These are phyloP conservation scores for Protodeltote pygarga DNA, from an alignment of 2,888 invertebrate genomes.

Conservation along the genomic window DNA sequence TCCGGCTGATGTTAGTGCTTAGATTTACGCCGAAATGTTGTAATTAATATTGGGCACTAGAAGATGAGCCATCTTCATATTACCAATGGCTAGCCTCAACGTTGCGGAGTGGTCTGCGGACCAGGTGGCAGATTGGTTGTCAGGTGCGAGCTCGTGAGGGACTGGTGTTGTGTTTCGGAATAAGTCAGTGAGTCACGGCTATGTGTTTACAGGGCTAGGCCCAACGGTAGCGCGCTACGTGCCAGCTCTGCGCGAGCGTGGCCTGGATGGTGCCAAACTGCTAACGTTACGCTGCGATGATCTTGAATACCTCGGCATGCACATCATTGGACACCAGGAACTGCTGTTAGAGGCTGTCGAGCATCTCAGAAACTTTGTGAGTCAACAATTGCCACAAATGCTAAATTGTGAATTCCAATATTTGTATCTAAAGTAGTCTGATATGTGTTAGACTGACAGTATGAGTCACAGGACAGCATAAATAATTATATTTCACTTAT, in stretches of 20 bases:
- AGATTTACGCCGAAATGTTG: slow-evolving; percentile 36
- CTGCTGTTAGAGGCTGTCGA: slow-evolving; percentile 97
- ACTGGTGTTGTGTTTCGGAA: slow-evolving; percentile 25
- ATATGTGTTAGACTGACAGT: slow-evolving; percentile 7
- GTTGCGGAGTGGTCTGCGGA: slow-evolving; percentile 96
- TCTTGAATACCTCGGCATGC: slow-evolving; percentile 94
- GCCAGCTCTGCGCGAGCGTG: slow-evolving; percentile 92
- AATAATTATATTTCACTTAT: slow-evolving; percentile 38
- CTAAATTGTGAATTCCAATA: background rate
- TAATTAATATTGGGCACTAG: slow-evolving; percentile 47
- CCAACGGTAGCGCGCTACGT: slow-evolving; percentile 93
- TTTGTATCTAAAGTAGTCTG: background rate
- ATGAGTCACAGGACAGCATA: slow-evolving; percentile 40
- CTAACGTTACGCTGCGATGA: slow-evolving; percentile 95
- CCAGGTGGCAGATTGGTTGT: slow-evolving; percentile 96
- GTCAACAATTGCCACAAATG: slow-evolving; percentile 56
- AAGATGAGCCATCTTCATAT: slow-evolving; percentile 61
- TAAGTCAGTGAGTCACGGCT: slow-evolving; percentile 57
- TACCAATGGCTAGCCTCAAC: slow-evolving; percentile 75
- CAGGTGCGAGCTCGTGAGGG: slow-evolving; percentile 87
- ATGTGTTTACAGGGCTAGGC: slow-evolving; percentile 89
- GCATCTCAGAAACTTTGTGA: slow-evolving; percentile 95
- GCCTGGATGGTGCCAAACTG: slow-evolving; percentile 93
- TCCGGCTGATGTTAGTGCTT: slow-evolving; percentile 40
- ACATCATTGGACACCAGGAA: slow-evolving; percentile 97